phyloP scores from a whole-genome alignment of 2,797 vertebrate genomes.

The Neosalanx taihuensis region DNA sequence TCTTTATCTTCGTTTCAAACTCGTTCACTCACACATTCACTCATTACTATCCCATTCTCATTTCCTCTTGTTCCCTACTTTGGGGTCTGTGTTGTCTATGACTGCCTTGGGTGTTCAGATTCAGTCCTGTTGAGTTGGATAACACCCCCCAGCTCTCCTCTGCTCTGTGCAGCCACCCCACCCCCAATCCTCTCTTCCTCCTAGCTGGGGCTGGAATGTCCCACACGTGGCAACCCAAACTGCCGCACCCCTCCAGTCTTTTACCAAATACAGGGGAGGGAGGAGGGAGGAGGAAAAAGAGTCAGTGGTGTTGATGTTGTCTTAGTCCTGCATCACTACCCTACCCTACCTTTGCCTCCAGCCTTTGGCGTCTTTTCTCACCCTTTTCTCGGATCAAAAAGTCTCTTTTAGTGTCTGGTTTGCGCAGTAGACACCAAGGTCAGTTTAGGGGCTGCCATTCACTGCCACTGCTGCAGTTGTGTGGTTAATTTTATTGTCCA shows the following conservation, averaged over 20 bases:
- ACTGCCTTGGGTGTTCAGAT: conserved; percentile 14
- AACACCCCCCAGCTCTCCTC: conserved; percentile 22
- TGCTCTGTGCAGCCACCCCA: conserved; percentile 30
- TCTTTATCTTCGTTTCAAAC: background rate
- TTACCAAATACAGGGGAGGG: conserved; percentile 51
- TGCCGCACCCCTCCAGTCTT: conserved; percentile 63
- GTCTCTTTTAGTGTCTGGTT: conserved; percentile 20
- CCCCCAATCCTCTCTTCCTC: conserved; percentile 53
- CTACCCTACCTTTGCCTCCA: conserved; percentile 5
- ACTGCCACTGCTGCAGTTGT: conserved; percentile 41
- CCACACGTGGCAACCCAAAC: conserved; percentile 80
- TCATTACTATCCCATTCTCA: conserved; percentile 21
- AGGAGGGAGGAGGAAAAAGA: conserved; percentile 19
- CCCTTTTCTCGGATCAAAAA: conserved; percentile 35
- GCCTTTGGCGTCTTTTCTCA: background rate
- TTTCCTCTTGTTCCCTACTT: conserved; percentile 18
- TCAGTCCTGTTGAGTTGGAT: conserved; percentile 26
- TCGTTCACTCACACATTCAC: conserved; percentile 5
- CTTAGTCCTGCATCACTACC: conserved; percentile 19
- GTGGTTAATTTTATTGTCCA: conserved; percentile 33
- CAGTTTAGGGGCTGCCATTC: conserved; percentile 3
- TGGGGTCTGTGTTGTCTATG: conserved; percentile 16
- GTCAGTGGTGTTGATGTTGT: conserved; percentile 34
- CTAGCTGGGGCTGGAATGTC: conserved; percentile 70
- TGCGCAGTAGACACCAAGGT: conserved; percentile 28